Conservation (phyloP, 30 jellyfish, hydroid and myxozoan genomes). For the Pelagia noctiluca region DNA sequence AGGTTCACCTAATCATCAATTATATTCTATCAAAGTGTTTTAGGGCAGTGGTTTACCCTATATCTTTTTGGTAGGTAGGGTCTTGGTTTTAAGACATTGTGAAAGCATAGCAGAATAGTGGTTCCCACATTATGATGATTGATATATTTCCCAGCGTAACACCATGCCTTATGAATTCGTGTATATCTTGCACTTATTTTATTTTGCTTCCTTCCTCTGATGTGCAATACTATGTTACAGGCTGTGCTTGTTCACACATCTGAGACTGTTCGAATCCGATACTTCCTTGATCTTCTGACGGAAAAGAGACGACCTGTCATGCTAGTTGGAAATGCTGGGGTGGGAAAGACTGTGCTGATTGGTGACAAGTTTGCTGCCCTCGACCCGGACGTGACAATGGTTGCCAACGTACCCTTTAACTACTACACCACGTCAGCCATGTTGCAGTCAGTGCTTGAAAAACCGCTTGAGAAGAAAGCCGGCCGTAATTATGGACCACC, state of each 20-base stretch:
- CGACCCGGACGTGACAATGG: constrained; percentile 96
- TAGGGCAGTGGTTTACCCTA: too few relatives aligned
- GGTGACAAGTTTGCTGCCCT: constrained; percentile 97
- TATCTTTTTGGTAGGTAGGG: too few relatives aligned
- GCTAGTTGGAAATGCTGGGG: constrained; percentile 99
- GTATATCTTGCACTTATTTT: too few relatives aligned
- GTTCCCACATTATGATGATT: too few relatives aligned
- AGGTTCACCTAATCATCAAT: too few relatives aligned
- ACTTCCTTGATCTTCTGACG: constrained; percentile 90
- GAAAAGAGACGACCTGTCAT: constrained; percentile 93
- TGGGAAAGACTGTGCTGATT: constrained; percentile 97
- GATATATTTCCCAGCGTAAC: too few relatives aligned
- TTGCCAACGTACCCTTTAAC: constrained; percentile 96
- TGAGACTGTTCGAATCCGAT: constrained; percentile 94
- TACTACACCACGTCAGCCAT: constrained; percentile 98
- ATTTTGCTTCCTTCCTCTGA: too few relatives aligned
- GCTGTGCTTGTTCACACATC: constrained; percentile 99
- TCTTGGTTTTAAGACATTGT: too few relatives aligned
- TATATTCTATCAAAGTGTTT: too few relatives aligned
- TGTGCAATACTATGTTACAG: too few relatives aligned
- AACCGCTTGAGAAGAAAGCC: constrained; percentile 98
- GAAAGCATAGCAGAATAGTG: too few relatives aligned
- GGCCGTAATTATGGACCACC: constrained; percentile 99
- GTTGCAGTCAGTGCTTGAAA: constrained; percentile 94
- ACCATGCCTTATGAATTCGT: too few relatives aligned